Evolutionary conservation across 2,888 invertebrate species (phyloP), one percentile per base, ranked within the genome.

Genomic region (Emmelina monodactyla): DNA sequence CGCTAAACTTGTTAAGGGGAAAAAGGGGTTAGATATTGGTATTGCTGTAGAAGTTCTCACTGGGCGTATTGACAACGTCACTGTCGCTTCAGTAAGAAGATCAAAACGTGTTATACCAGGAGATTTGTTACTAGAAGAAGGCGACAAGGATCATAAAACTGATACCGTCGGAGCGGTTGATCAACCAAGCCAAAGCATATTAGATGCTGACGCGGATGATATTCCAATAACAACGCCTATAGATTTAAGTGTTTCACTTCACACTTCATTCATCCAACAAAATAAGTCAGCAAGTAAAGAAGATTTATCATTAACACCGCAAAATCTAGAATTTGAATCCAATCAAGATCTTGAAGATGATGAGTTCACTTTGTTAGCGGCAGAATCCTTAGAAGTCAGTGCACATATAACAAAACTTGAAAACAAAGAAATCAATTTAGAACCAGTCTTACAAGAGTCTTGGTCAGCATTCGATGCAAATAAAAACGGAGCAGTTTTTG

Each of bases 1-100:
- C 49, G 83, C 85, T 38, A 72, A 69, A 46, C 83, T 82, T 44
- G 84, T 84, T 44, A 87, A 85, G 53, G 91, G 91, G 9, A 75
- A 91, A 54, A 91, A 90, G 55, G 82, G 88, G 13, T 87, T 94
- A 10, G 91, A 91, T 53, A 84, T 94, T 41, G 94, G 94, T 6
- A 85, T 90, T 37, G 94, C 94, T 7, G 94, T 93, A 46, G 92
- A 92, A 61, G 92, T 94, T 32, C 82, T 94, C 14, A 91, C 93
- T 1, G 93, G 93, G 1, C 84, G 91, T 39, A 87, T 91, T 39
- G 91, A 92, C 51, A 86, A 89, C 53, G 85, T 89, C 3, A 87
- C 85, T 46, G 83, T 86, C 14, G 82, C 82, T 19, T 82, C 82
- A 16, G 72, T 83, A 51, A 83, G 67, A 50, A 72, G 67, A 58